phyloP scores from a whole-genome alignment of 2,113 vertebrate genomes.

The Odontophorus gujanensis region DNA sequence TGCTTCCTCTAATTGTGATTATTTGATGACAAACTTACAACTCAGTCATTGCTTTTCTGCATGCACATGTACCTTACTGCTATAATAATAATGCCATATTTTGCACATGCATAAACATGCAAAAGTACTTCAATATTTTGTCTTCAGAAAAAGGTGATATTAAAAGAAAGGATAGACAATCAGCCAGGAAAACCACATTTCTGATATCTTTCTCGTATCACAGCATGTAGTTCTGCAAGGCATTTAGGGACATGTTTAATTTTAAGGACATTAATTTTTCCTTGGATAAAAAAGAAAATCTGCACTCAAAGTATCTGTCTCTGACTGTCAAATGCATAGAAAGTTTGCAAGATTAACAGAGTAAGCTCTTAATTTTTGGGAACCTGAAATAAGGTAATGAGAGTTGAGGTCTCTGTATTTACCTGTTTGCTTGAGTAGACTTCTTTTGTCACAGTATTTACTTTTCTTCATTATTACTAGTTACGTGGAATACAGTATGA shows the following conservation, averaged over 20 bases:
- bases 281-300: not conserved
- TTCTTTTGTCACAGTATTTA: not conserved
- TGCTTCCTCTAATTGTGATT: constrained; percentile 56
- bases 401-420: not conserved
- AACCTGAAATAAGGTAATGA: not conserved
- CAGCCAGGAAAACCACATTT: not conserved
- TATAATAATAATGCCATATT: not conserved
- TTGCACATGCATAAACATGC: not conserved
- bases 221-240: not conserved
- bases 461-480: not conserved
- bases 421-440: not conserved
- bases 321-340: not conserved
- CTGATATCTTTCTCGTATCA: not conserved
- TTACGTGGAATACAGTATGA: not conserved
- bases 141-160: not conserved
- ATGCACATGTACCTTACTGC: not conserved
- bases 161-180: not conserved
- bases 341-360: not conserved
- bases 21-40: not conserved
- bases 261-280: not conserved
- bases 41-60: not conserved
- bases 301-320: not conserved
- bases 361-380: not conserved
- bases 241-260: not conserved
- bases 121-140: not conserved